phyloP scores from a whole-genome alignment of 2,113 vertebrate genomes.

The Osmerus mordax region DNA sequence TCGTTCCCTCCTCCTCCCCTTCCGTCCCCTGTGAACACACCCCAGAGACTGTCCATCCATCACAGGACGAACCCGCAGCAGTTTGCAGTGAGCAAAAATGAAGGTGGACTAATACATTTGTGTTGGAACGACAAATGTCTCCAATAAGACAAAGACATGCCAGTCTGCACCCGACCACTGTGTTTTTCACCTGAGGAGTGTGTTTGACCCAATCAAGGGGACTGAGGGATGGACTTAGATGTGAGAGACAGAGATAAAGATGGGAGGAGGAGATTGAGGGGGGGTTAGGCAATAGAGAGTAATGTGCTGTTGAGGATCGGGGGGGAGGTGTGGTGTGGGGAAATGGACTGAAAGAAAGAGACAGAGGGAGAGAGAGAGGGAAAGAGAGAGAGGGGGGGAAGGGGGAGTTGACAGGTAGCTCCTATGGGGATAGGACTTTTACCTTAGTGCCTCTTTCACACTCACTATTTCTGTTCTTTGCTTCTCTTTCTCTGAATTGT shows the following conservation, averaged over 20 bases:
- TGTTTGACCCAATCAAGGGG: constrained; percentile 63
- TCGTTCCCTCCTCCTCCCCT: not conserved
- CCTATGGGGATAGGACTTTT: constrained; percentile 54
- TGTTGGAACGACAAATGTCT: too few relatives aligned
- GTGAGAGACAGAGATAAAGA: constrained; percentile 26
- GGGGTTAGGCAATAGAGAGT: constrained; percentile 57
- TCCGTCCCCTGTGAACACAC: not conserved
- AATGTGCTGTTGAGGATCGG: constrained; percentile 60
- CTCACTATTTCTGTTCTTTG: constrained; percentile 46
- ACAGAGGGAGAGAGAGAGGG: constrained; percentile 15
- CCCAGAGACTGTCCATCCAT: not conserved
- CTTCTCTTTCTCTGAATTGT: constrained; percentile 19
- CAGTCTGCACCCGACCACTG: too few relatives aligned
- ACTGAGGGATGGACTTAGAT: constrained; percentile 58
- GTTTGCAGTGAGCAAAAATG: too few relatives aligned
- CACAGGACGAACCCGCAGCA: not conserved
- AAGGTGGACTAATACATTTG: too few relatives aligned
- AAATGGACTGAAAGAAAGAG: constrained; percentile 47
- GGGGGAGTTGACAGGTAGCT: constrained; percentile 61
- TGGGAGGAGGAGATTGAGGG: constrained; percentile 20
- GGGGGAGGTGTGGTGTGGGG: constrained; percentile 49
- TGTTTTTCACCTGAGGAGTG: not conserved
- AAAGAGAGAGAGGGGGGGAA: constrained; percentile 47
- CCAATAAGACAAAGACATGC: too few relatives aligned
- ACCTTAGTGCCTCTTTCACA: constrained; percentile 42